Base-by-base conservation (phyloP, 2,888 invertebrate genomes). In the Oithona nana region DNA sequence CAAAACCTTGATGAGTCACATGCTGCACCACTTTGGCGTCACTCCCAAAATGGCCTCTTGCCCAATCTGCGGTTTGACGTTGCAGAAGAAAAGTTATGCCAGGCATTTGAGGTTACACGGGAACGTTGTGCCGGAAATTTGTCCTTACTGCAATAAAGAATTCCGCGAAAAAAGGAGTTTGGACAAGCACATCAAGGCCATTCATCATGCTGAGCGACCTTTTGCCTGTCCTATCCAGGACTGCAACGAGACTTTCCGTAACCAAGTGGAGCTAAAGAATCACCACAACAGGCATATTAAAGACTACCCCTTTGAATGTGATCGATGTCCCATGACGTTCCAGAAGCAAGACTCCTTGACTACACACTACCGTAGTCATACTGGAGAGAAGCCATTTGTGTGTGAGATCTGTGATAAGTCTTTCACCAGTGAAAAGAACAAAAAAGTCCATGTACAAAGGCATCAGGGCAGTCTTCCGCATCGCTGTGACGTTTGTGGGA, bases 121-220 rank as follows among this genome's bases (percentile, higher is more conserved):
- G 1, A 31, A 62, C 20, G 24, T 62, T 20, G 48, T 30, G 1
- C 62, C 62, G 16, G 54, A 56, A 39, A 28, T 56, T 16, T 62
- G 62, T 56, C 48, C 62, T 22, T 48, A 54, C 28, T 62, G 62
- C 24, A 55, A 62, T n/a, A 62, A 62, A 29, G 62, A 57, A 29
- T 62, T 62, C 24, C n/a, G 56, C 22, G 62, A 62, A 31, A 62
- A 57, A 26, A 29, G 62, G 48, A 54, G 54, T 26, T 26, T 62
- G 16, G 62, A 62, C n/a, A 62, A 62, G 62, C 62, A 62, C 56
- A 56, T 62, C 13, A 55, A 48, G 31, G 62, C 56, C 22, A 54
- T 56, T 11, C 62, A 62, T 56, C 49, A 31, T 13, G 62, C 30
- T 31, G 62, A 62, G 20, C 20, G 48, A 39, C 48, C 62, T 28